These are phyloP conservation scores for Falco rusticolus DNA, from an alignment of 2,797 vertebrate species.

Conservation along the genomic window DNA sequence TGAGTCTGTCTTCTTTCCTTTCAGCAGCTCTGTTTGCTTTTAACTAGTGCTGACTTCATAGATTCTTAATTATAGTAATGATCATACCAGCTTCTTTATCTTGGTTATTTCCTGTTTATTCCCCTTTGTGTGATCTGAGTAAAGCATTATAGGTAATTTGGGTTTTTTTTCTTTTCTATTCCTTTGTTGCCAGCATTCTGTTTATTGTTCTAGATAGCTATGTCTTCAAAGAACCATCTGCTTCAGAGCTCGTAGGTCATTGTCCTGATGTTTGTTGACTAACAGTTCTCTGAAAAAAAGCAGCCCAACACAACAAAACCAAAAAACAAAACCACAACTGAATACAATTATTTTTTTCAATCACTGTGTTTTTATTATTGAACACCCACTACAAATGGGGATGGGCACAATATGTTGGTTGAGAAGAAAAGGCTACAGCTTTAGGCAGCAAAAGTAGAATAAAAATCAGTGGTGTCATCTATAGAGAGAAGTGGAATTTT, in stretches of 20 bases:
- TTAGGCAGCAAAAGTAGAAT: neutral
- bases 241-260: constrained; percentile 5
- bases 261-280: neutral
- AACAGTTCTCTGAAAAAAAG: neutral
- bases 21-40: neutral
- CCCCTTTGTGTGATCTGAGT: neutral
- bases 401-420: neutral
- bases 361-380: neutral
- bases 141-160: neutral
- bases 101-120: neutral
- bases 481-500: neutral
- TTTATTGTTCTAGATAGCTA: neutral
- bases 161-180: neutral
- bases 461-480: neutral
- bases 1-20: neutral
- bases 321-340: neutral
- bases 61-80: neutral
- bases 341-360: neutral
- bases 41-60: neutral
- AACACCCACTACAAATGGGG: neutral
- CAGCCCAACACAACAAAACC: neutral
- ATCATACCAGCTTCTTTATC: neutral
- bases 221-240: neutral
- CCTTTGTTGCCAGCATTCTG: neutral
- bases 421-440: neutral